Evolutionary conservation across 1,140 invertebrate genomes (phyloP), one percentile per base, ranked within the genome.

Genomic region (Ips nitidus): DNA sequence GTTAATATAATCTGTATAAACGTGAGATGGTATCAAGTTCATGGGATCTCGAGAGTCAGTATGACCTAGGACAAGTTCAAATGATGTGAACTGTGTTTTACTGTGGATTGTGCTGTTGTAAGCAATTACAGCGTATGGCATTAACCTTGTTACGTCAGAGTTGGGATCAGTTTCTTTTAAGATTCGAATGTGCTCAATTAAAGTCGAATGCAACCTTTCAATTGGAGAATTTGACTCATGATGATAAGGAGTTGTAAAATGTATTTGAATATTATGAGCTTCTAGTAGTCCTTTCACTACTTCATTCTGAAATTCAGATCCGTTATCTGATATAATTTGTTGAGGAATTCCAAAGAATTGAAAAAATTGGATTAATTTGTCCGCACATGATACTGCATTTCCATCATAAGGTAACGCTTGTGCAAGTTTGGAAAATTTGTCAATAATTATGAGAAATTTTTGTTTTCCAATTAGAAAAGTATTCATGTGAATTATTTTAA

Each of bases 181-280:
- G n/a, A n/a, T n/a, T n/a, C 73, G 68, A n/a, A 77, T 72, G 38
- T 77, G 75, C 66, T 79, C 74, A 1, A 68, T 72, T 38, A 74
- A 7, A 2, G 68, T 74, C 2, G 65, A 71, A 62, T 73, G 71
- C 3, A 74, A 71, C 37, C 70, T 59, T 74, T 79, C 76, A n/a
- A 79, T 73, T 36, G 74, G 59, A 36, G 74, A 72, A 61, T 80
- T 78, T 6, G 77, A 80, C 61, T 79, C 75, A 0, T 67, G 78
- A 42, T 79, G 76, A 37, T 76, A 67, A 57, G 77, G 61, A 72
- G 77, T 65, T 74, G 71, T 77, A 66, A 77, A 80, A 64, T 80
- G 75, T 8, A 58, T 38, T 58, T 41, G 37, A 4, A 40, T 41
- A 2, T 40, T 58, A 7, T 38, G 37, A 4, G 4, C 52, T n/a